Conservation (phyloP, 1,140 invertebrate species). For the Drosophila equinoxialis region DNA sequence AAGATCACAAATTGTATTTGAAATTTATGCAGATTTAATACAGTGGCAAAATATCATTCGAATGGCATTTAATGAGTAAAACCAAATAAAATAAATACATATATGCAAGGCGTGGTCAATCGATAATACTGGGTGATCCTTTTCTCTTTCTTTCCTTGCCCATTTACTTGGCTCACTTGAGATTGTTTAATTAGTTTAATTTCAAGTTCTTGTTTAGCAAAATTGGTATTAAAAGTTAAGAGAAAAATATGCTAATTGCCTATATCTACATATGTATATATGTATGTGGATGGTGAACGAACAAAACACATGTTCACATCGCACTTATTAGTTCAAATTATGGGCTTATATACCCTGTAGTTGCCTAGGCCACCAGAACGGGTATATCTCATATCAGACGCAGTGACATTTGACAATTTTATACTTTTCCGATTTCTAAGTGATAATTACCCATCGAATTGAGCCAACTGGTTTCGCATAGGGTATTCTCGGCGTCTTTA, state of each 20-base stretch:
- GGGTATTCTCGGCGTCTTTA: too few species aligned
- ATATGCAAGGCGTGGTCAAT: too few species aligned
- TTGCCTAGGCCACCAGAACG: slow-evolving; percentile 37
- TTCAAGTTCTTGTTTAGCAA: neutral
- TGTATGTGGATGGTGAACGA: slow-evolving; percentile 26
- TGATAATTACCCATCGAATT: too few species aligned
- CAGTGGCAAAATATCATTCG: slow-evolving; percentile 63
- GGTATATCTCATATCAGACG: neutral
- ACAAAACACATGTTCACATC: slow-evolving; percentile 74
- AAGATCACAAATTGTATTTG: slow-evolving; percentile 53
- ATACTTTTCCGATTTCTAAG: too few species aligned
- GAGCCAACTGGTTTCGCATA: too few species aligned
- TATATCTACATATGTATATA: slow-evolving; percentile 16
- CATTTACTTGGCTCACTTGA: neutral
- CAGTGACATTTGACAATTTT: too few species aligned
- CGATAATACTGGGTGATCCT: too few species aligned
- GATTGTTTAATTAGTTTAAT: too few species aligned
- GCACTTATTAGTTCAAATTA: slow-evolving; percentile 62
- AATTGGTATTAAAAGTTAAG: neutral
- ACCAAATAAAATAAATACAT: neutral
- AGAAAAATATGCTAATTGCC: slow-evolving; percentile 41
- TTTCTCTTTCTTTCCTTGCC: neutral
- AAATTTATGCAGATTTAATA: slow-evolving; percentile 53
- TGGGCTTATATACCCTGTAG: slow-evolving; percentile 14
- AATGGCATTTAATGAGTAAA: slow-evolving; percentile 12